Base-by-base conservation (phyloP, 2,888 invertebrate species). In the Leptopilina myrica region DNA sequence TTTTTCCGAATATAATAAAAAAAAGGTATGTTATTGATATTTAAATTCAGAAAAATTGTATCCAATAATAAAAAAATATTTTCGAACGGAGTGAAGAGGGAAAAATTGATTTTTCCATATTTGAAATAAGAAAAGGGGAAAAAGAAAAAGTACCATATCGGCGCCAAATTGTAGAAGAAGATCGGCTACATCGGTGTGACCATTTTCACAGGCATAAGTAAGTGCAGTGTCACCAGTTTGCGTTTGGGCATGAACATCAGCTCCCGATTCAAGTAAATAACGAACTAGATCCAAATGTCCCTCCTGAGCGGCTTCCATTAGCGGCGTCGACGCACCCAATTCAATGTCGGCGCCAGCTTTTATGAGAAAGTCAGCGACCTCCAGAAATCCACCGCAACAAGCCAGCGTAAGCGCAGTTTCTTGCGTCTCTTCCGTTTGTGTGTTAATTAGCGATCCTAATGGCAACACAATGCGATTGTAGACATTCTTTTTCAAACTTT, bases 281-380 rank as follows among this genome's bases (percentile, higher is more conserved):
- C 96, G 94, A 78, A 98, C 98, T 80, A 99, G 95, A 89, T 98
- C 98, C 26, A 98, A 93, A 90, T 99, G 99, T 14, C 99, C 99
- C 92, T 99, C 99, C 92, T 99, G 99, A 5, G 98, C 96, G 64
- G 99, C 99, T 92, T 99, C 99, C 98, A 99, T 99, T 5, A 99
- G 94, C 0, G 99, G 99, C 14, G 99, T 99, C 78, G 98, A 98
- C 15, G 98, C 97, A 76, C 98, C 99, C 64, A 98, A 93, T 92
- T 98, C 98, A 76, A 98, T 95, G 91, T 98, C 97, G 4, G 98
- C 99, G 65, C 98, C 98, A 76, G 98, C 97, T 92, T 97, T 97
- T 86, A 98, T 96, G 77, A 99, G 95, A 92, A 98, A 98, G 92
- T 98, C 98, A 0, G 98, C 98, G 75, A 98, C 97, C 91, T 99